Percentiles rank a stretch among this genome's conserved stretches.
Evolutionary conservation across 2,888 invertebrate genomes (phyloP).

Genomic region (Tipula unca): DNA sequence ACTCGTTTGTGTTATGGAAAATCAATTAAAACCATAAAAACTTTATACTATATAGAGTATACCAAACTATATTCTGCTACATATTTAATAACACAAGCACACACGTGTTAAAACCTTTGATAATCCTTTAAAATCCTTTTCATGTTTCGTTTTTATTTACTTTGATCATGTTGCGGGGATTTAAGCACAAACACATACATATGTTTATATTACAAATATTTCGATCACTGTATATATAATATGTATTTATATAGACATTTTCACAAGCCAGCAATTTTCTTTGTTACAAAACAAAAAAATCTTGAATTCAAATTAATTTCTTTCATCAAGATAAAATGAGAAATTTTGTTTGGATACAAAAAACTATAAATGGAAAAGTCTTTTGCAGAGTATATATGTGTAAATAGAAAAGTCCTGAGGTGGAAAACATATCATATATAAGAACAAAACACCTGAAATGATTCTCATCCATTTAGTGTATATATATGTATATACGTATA

Average conservation of each 20-base stretch:
- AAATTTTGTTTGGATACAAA: background rate
- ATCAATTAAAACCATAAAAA: background rate
- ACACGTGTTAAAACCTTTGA: background rate
- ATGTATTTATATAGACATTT: background rate
- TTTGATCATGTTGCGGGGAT: constrained; percentile 14
- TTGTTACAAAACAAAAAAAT: background rate
- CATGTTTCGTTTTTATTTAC: background rate
- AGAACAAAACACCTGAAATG: background rate
- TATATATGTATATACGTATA: background rate
- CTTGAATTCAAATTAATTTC: constrained; percentile 8
- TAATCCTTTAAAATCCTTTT: background rate
- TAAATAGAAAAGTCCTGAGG: background rate
- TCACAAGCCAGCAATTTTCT: background rate
- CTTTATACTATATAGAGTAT: background rate
- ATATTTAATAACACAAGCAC: background rate
- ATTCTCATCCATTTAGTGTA: background rate
- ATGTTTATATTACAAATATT: background rate
- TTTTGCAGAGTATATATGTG: background rate
- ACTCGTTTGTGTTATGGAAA: background rate
- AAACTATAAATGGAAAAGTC: background rate
- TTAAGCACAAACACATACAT: background rate
- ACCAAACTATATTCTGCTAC: background rate
- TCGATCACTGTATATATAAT: background rate
- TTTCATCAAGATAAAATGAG: background rate
- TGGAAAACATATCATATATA: background rate